Evolutionary conservation across 1,140 invertebrate species (phyloP), one percentile per base, ranked within the genome.

Genomic region (Spodoptera frugiperda): DNA sequence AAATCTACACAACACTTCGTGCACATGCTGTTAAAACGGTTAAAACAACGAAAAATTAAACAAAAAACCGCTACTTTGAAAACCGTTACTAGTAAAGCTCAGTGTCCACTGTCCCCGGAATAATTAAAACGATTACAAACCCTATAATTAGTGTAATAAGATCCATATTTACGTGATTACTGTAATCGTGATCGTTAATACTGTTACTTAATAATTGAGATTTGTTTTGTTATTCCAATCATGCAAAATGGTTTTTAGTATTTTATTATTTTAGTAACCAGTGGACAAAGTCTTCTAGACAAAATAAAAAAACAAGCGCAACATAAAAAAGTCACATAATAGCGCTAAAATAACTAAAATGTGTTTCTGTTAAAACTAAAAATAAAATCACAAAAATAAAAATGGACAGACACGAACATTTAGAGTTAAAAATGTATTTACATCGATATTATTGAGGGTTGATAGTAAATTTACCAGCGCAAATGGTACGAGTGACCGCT

Each of bases 391-490:
- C 73, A 68, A 70, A 74, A 6, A 78, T 61, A 68, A 71, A 39
- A 39, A 39, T 10, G 15, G 54, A 73, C 78, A 81, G 53, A 72
- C 70, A 82, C 57, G 80, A 80, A 39, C 82, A 83, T 82, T 48
- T 59, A 73, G 71, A 86, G 74, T 80, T 63, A 83, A 89, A 90
- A 87, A 80, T 87, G 83, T 91, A 92, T 87, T 92, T 90, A 91
- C 89, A 90, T 92, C 89, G 84, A 90, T 78, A 89, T 90, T 91
- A 90, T 84, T 92, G 86, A 90, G 83, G 82, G 87, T 85, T 78
- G 87, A 88, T 85, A 91, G 86, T 91, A 91, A 89, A 92, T 88
- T 94, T 94, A 94, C 94, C 94, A 94, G 90, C 81, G 93, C 92
- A 86, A 93, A 94, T 44, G 94, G 94, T 67, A 94, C 90, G 49